These are phyloP conservation scores for Strigamia maritima DNA, from an alignment of 2,888 invertebrate genomes.

Conservation along the genomic window DNA sequence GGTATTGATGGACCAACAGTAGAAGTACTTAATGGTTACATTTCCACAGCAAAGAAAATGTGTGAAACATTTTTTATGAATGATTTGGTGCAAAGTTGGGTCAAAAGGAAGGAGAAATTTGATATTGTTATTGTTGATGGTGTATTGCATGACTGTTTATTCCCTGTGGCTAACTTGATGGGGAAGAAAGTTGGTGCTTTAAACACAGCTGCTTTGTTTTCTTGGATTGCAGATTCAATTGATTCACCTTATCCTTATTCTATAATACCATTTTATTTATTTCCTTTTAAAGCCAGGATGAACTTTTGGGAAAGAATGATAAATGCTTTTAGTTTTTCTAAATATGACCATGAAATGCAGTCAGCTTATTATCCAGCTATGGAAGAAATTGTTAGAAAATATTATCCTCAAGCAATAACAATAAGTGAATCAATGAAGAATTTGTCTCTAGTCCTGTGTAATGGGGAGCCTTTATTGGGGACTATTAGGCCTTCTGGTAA, in stretches of 20 bases:
- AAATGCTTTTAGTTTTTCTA: background rate
- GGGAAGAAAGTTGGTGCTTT: background rate
- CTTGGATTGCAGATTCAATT: background rate
- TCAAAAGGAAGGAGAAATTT: background rate
- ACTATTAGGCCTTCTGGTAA: too few relatives aligned
- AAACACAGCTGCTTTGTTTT: background rate
- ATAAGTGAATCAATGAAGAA: too few relatives aligned
- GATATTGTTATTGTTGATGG: background rate
- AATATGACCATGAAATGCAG: background rate
- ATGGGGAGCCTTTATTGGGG: too few relatives aligned
- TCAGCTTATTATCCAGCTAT: too few relatives aligned
- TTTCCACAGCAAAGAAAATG: background rate
- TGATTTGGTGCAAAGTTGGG: background rate
- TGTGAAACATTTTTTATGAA: background rate
- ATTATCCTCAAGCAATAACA: too few relatives aligned
- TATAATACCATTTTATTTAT: background rate
- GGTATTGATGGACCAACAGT: background rate
- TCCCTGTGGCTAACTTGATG: background rate
- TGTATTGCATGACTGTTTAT: background rate
- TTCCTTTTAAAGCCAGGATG: background rate
- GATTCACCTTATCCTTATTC: background rate
- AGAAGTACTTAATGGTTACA: background rate
- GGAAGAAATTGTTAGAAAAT: too few relatives aligned
- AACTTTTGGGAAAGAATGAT: background rate
- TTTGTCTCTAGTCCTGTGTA: too few relatives aligned